Percentiles rank a stretch among this genome's conserved stretches.
Conservation (phyloP, 2,113 vertebrate species). For the Rana temporaria region DNA sequence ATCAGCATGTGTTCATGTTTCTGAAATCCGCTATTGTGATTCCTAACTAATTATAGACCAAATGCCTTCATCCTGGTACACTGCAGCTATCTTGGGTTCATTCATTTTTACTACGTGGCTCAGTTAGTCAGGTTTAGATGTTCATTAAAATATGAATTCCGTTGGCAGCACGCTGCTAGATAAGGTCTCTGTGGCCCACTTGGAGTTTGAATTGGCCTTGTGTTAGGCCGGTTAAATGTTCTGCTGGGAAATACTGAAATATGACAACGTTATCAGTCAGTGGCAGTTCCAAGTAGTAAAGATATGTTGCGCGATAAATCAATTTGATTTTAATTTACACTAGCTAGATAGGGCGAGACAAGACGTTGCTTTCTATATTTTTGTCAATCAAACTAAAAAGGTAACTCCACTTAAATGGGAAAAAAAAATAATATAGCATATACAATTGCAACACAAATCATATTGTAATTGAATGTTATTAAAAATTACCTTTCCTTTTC, state of each 20-base stretch:
- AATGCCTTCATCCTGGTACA: not conserved
- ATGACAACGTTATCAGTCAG: not conserved
- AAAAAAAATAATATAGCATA: no score
- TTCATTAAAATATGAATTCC: slow-evolving; percentile 20
- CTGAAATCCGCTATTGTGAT: not conserved
- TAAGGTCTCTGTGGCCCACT: not conserved
- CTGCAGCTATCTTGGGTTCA: not conserved
- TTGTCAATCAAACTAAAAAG: no score
- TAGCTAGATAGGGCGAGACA: no score
- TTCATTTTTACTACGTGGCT: not conserved
- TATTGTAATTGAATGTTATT: no score
- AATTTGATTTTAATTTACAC: not conserved
- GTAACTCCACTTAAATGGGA: no score
- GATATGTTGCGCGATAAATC: not conserved
- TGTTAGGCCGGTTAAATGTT: not conserved
- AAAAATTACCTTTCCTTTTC: no score
- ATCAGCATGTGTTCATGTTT: not conserved
- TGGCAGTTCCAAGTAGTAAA: not conserved
- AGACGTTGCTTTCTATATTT: no score
- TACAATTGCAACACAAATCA: no score
- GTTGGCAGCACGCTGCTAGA: not conserved
- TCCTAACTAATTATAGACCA: not conserved
- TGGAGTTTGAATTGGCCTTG: not conserved
- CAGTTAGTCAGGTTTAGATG: not conserved
- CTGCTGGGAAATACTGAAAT: not conserved